These are phyloP conservation scores for Atopsyche davidsoni DNA, from an alignment of 1,140 invertebrate genomes.

Conservation along the genomic window DNA sequence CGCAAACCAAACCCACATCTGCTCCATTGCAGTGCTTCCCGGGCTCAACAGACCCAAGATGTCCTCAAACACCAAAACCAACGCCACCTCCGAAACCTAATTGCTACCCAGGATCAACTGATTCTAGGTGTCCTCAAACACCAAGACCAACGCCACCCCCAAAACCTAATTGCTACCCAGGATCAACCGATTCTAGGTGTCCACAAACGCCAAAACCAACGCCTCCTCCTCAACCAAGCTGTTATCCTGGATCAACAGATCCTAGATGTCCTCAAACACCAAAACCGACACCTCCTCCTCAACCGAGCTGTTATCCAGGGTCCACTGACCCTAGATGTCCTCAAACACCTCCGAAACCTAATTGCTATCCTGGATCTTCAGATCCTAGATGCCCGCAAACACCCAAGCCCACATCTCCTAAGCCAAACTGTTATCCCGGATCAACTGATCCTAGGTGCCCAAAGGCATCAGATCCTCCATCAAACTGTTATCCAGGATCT, in stretches of 20 bases:
- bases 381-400: constrained; percentile 32
- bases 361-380: constrained; percentile 28
- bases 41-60: constrained; percentile 35
- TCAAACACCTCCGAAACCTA: constrained; percentile 2
- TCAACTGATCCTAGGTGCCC: constrained; percentile 35
- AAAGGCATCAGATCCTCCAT: constrained; percentile 22
- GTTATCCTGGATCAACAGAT: constrained; percentile 35
- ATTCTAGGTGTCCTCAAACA: constrained; percentile 36
- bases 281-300: constrained; percentile 12
- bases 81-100: constrained; percentile 24
- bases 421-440: constrained; percentile 36
- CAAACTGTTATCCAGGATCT: constrained; percentile 28
- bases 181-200: constrained; percentile 35
- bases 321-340: constrained; percentile 35
- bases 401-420: neutral
- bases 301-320: constrained; percentile 26
- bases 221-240: constrained; percentile 31
- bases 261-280: constrained; percentile 33
- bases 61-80: constrained; percentile 27
- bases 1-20: constrained; percentile 33
- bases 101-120: constrained; percentile 36
- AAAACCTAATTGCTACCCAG: constrained; percentile 34
- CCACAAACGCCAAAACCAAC: constrained; percentile 29
- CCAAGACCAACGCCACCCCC: constrained; percentile 27
- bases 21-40: constrained; percentile 32